A percentile compares a stretch with the other conserved stretches of the same genome.
Conservation (phyloP, 2,797 vertebrate species). For the Petrocephalus sullivani region DNA sequence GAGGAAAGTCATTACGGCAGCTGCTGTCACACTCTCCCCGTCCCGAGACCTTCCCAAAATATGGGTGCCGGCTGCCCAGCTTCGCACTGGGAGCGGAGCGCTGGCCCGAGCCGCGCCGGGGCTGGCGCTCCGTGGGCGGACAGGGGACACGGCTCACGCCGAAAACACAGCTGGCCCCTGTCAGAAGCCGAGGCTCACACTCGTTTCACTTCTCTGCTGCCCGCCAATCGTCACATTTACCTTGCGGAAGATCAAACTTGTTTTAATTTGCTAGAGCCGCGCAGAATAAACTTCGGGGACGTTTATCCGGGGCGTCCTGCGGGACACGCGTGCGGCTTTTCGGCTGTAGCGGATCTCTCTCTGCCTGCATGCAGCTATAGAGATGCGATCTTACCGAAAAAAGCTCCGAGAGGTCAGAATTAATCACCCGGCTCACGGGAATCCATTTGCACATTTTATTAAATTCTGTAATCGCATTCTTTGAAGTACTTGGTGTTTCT, state of each 20-base stretch:
- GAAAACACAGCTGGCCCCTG: slow-evolving; percentile 11
- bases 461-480: background rate
- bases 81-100: background rate
- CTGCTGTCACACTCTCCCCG: background rate
- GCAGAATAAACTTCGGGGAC: background rate
- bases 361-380: background rate
- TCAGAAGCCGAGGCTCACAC: background rate
- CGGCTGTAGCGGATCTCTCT: background rate
- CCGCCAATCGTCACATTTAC: slow-evolving; percentile 1
- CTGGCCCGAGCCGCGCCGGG: background rate
- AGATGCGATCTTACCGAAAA: background rate
- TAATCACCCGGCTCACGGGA: background rate
- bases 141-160: background rate
- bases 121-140: background rate
- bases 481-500: background rate
- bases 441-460: slow-evolving; percentile 6
- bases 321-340: background rate
- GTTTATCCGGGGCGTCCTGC: background rate
- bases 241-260: background rate
- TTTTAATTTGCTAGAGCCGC: background rate
- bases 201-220: background rate
- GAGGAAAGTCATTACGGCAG: slow-evolving; percentile 12
- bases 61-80: background rate
- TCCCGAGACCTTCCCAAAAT: background rate
- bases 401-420: background rate